Evolutionary conservation across 2,797 vertebrate genomes (phyloP), one percentile per base, ranked within the genome.

Genomic region (Molossus alvarezi): DNA sequence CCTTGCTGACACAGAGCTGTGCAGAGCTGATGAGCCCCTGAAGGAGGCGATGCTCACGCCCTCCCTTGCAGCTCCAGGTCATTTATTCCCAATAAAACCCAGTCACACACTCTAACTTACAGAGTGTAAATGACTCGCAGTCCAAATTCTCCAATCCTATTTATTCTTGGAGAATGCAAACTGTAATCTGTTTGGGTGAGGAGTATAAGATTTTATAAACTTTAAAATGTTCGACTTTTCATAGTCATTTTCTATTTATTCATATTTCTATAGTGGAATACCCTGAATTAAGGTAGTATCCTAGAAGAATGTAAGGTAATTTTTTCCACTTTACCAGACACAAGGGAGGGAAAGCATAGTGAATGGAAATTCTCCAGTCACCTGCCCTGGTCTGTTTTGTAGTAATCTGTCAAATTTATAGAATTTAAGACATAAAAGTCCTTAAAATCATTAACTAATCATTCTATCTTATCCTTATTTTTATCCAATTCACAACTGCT

Each of bases 1-100:
- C 29, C 75, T n/a, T 90, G 91, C 94, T 97, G 82, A 97, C 94
- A 95, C 79, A 98, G 97, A 98, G 98, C 98, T 98, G 96, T 97
- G 62, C 27, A 33, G 90, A 45, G 95, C 62, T 58, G 92, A 91
- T 14, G 14, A 97, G 82, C 62, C 85, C 91, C 73, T 81, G 88
- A 93, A 96, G 96, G 90, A 91, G 93, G 71, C 96, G 93, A 5
- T 23, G 95, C n/a, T n/a, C 81, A 84, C 82, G 17, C 79, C 95
- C 72, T 95, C 48, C 55, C 90, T 15, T 48, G 96, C n/a, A 97
- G 73, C 33, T 89, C 95, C 72, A 75, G 85, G 60, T 96, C 94
- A 95, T 55, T 73, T 88, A 93, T 76, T 84, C 33, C 48, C 0
- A 71, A 83, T 5, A 85, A 48, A 92, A 62, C 53, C 37, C 3